Evolutionary conservation across 1,140 invertebrate genomes (phyloP).

Genomic region (Drosophila pallidifrons): DNA sequence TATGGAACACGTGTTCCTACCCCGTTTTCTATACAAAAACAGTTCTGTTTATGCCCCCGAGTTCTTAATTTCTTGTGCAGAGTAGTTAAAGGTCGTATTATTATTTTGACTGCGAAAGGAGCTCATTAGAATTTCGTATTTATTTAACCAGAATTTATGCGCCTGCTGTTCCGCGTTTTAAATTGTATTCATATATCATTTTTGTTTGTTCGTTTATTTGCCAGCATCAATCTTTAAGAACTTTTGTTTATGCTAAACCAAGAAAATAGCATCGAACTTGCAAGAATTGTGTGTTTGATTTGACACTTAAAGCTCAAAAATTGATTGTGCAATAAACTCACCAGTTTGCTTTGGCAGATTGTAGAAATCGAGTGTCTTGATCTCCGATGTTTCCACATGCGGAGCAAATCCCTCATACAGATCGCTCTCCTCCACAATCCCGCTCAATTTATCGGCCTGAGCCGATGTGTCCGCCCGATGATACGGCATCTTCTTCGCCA

Average conservation of each 20-base stretch:
- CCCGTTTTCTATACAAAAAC: background rate
- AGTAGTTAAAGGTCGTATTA: constrained; percentile 21
- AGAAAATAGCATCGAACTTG: constrained; percentile 6
- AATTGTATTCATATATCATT: constrained; percentile 38
- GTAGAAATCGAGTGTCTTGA: constrained; percentile 87
- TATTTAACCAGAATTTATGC: constrained; percentile 22
- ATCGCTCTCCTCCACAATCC: constrained; percentile 90
- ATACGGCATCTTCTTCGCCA: constrained; percentile 82
- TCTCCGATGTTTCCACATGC: constrained; percentile 90
- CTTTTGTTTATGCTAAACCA: constrained; percentile 32
- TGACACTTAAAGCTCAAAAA: background rate
- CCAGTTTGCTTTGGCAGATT: constrained; percentile 76
- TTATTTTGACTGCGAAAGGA: constrained; percentile 26
- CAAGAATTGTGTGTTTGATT: background rate
- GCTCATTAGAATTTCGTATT: constrained; percentile 29
- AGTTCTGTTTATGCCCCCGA: background rate
- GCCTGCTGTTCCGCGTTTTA: constrained; percentile 36
- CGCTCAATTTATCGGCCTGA: constrained; percentile 85
- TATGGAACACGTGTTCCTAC: constrained; percentile 33
- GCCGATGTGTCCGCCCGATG: constrained; percentile 76
- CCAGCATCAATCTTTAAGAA: constrained; percentile 4
- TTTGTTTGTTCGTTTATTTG: constrained; percentile 30
- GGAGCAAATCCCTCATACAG: constrained; percentile 90
- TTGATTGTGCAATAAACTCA: constrained; percentile 47
- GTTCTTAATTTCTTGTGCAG: constrained; percentile 6